Evolutionary conservation across 2,888 invertebrate species (phyloP).

Genomic region (Stratiomys singularior): DNA sequence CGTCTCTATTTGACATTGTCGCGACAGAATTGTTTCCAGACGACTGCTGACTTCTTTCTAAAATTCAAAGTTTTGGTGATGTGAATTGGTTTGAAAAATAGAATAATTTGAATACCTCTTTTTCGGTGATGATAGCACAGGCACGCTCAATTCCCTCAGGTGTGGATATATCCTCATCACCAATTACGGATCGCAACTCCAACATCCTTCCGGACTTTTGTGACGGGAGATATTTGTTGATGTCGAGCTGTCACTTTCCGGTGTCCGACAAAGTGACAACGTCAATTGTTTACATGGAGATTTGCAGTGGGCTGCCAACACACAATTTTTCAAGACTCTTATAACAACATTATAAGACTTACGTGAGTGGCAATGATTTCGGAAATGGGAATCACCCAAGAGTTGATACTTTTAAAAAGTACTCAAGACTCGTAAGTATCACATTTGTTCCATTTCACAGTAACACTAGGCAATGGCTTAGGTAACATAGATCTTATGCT

Average conservation of each 20-base stretch:
- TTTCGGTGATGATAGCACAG: constrained; percentile 69
- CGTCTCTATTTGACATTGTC: constrained; percentile 80
- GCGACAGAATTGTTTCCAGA: constrained; percentile 76
- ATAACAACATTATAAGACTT: too few relatives aligned
- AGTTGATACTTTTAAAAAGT: too few relatives aligned
- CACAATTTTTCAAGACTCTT: background rate
- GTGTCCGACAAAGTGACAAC: constrained; percentile 8
- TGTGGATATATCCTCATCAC: constrained; percentile 62
- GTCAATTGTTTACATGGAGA: background rate
- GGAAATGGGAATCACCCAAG: too few relatives aligned
- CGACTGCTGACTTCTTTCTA: constrained; percentile 78
- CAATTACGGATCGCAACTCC: constrained; percentile 55
- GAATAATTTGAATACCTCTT: constrained; percentile 66
- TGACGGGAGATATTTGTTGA: constrained; percentile 23
- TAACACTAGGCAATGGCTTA: too few relatives aligned
- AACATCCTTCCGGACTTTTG: constrained; percentile 45
- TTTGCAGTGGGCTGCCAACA: constrained; percentile 17
- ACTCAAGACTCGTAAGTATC: too few relatives aligned
- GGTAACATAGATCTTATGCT: too few relatives aligned
- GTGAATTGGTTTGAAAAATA: background rate
- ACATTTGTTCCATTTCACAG: too few relatives aligned
- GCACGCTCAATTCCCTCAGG: constrained; percentile 71
- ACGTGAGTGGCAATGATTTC: too few relatives aligned
- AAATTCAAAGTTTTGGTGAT: constrained; percentile 2
- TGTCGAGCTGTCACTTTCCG: constrained; percentile 43